Base-by-base conservation (phyloP, 2,113 vertebrate genomes). In the Sapajus apella region DNA sequence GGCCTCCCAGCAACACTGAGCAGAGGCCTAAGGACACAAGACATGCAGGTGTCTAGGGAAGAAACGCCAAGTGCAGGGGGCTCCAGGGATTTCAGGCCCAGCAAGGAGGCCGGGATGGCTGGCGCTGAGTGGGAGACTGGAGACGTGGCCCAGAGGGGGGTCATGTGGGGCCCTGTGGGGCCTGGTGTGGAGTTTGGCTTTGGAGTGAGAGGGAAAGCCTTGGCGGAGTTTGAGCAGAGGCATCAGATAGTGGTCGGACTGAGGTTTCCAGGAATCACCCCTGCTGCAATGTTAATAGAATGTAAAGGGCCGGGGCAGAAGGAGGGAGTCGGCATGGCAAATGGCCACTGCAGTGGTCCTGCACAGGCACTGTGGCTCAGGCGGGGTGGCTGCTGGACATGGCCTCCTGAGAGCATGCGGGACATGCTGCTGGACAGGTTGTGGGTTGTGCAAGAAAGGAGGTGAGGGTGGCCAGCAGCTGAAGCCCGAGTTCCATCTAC, bases 311-410 rank as follows among this genome's bases (percentile, higher is more conserved):
- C 14, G 30, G 16, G 10, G 7, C 43, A 55, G 83, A 21, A 81
- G 14, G 52, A 87, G 47, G 45, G 6, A 77, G 43, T 20, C 12
- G 3, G 30, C 43, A 3, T 9, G 5, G 25, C 56, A 8, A 76
- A 32, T 20, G 7, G 35, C 17, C 68, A 11, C 32, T 40, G 27
- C 40, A 35, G 10, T 68, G 23, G 68, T 47, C 47, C 47, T 27
- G 21, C 20, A 27, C 8, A 30, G 4, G 20, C 10, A 17, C 4
- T 4, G 30, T 35, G 21, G 12, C 64, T 80, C 10, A 5, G 72
- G 21, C 8, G 30, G n/a, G 1, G 1, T 50, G 47, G 52, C 40
- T 4, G 1, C n/a, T 47, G 35, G 5, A 56, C 11, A 0, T 12
- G 21, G 47, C 5, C n/a, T 32, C 30, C 21, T 45, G 14, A 73